Percentiles rank a stretch among this genome's conserved stretches.
These are phyloP conservation scores for Apomyelois bistriatella DNA, from an alignment of 2,888 invertebrate genomes.

Conservation along the genomic window DNA sequence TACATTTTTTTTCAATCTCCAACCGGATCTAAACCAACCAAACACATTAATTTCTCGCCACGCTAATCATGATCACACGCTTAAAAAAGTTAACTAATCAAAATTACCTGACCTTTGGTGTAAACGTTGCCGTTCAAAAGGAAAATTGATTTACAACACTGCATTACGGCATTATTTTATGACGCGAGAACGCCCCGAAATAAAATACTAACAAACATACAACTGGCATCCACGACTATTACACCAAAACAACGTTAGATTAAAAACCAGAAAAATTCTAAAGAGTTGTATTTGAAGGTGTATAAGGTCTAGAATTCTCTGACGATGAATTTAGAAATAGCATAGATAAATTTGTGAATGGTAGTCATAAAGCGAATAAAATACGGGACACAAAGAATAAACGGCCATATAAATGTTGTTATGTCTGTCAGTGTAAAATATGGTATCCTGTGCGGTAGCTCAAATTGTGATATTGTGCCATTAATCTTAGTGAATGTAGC, in stretches of 20 bases:
- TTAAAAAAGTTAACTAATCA: slow-evolving; percentile 56
- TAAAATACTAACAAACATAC: slow-evolving; percentile 79
- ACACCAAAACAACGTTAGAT: slow-evolving; percentile 42
- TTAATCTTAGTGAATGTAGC: slow-evolving; percentile 69
- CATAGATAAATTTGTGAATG: slow-evolving; percentile 40
- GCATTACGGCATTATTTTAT: slow-evolving; percentile 79
- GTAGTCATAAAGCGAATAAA: slow-evolving; percentile 79
- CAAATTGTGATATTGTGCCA: slow-evolving; percentile 72
- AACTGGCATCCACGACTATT: slow-evolving; percentile 78
- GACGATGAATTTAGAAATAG: slow-evolving; percentile 19
- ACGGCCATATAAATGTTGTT: slow-evolving; percentile 78
- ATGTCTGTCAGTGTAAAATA: slow-evolving; percentile 80
- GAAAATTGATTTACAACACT: slow-evolving; percentile 75
- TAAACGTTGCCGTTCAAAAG: slow-evolving; percentile 72
- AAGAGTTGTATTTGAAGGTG: slow-evolving; percentile 20
- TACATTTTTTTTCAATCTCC: no score
- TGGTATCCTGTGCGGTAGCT: slow-evolving; percentile 73
- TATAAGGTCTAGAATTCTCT: slow-evolving; percentile 37
- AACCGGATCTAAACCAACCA: slow-evolving; percentile 15
- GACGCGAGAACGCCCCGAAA: slow-evolving; percentile 77
- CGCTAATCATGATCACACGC: slow-evolving; percentile 52
- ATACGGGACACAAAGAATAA: slow-evolving; percentile 80
- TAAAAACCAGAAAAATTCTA: slow-evolving; percentile 18
- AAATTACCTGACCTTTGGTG: slow-evolving; percentile 68
- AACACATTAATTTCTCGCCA: slow-evolving; percentile 43